Base-by-base conservation (phyloP, 1,140 invertebrate genomes). In the Habropoda laboriosa region DNA sequence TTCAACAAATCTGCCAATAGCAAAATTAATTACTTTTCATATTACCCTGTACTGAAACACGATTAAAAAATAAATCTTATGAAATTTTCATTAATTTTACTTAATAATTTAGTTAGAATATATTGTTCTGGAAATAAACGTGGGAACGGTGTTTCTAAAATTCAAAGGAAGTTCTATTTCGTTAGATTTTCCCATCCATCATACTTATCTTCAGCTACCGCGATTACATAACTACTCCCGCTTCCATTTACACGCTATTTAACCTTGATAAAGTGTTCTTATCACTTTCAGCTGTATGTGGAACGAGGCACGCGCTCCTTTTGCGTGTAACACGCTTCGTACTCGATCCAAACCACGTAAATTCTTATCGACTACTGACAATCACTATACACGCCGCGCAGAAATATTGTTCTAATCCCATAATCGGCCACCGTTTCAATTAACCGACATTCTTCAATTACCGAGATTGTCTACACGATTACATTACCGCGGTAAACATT, bases 221-320 rank as follows among this genome's bases (percentile, higher is more conserved):
- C n/a, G 30, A 63, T 74, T 74, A 61, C 24, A 3, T 40, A 74
- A 73, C 12, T n/a, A n/a, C 12, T 7, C 32, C 32, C 24, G n/a
- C 12, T 47, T 21, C 32, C 30, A 38, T n/a, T 49, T 51, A 61
- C 71, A 73, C 42, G 71, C 30, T 73, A 35, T 30, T 73, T 74
- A 74, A 51, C 45, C n/a, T 38, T 40, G 71, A 74, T 63, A 74
- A 38, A 27, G 32, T 27, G 13, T n/a, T 38, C 57, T 74, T 74
- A 74, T 74, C 71, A 74, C 3, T 21, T 4, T 7, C 27, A 63
- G 18, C 18, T 49, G 13, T 47, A 8, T 2, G n/a, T 8, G 75
- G 32, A 67, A 70, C 32, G 18, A 49, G 58, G 5, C 30, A 49
- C 42, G 57, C 32, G 18, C 5, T 21, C 7, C 16, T 35, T 63